A percentile compares a stretch with the other conserved stretches of the same genome.
These are phyloP conservation scores for Nipponia nippon DNA, from an alignment of 2,113 vertebrate species.

Conservation along the genomic window DNA sequence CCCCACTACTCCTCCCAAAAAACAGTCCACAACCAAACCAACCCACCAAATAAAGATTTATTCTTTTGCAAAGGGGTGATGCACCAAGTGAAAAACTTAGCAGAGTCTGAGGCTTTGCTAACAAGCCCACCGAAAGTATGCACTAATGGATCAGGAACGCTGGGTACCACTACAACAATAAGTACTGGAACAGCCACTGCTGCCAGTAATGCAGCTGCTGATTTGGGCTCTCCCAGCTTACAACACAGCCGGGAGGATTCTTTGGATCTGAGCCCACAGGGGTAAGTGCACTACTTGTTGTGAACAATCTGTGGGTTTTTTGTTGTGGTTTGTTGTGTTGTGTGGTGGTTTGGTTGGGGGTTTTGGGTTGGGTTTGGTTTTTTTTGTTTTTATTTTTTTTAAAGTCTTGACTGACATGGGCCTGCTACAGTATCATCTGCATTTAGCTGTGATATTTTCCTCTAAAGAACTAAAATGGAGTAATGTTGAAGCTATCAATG, in stretches of 20 bases:
- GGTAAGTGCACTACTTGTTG: conserved; percentile 71
- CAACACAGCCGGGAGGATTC: conserved; percentile 98
- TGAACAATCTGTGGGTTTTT: not conserved
- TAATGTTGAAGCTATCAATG: not conserved
- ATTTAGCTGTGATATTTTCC: not conserved
- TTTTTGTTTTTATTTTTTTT: no score
- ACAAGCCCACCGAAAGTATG: conserved; percentile 95
- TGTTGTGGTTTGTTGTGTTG: not conserved
- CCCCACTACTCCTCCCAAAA: not conserved
- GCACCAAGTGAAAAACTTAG: conserved; percentile 98
- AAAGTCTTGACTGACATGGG: not conserved
- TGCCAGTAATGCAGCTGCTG: conserved; percentile 83
- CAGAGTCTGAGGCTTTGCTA: conserved; percentile 92
- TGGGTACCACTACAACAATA: conserved; percentile 86
- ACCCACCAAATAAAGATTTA: not conserved
- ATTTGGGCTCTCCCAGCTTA: conserved; percentile 94
- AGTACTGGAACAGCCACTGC: conserved; percentile 88
- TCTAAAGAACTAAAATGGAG: not conserved
- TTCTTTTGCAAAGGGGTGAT: conserved; percentile 85
- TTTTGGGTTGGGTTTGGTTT: not conserved
- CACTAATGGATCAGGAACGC: conserved; percentile 87
- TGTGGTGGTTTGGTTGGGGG: no score
- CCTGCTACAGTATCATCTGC: not conserved
- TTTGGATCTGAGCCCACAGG: conserved; percentile 95
- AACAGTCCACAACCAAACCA: not conserved